phyloP scores from a whole-genome alignment of 35 echinoderm and acorn worm species.

The Heliocidaris erythrogramma region DNA sequence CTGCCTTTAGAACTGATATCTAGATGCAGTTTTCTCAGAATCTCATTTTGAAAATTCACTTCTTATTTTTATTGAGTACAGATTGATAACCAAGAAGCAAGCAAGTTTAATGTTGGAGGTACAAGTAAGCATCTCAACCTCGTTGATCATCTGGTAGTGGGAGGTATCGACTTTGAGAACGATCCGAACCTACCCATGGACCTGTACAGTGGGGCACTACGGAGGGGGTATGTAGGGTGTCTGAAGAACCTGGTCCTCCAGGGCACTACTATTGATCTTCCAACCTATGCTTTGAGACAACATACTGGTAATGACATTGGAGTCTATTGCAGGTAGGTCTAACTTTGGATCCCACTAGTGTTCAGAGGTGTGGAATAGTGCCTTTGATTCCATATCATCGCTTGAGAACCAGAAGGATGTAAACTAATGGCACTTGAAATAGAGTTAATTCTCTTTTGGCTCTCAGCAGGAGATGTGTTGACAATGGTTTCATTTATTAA shows the following conservation, averaged over 20 bases:
- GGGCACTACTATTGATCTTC: slow-evolving; percentile 63
- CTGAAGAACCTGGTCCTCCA: slow-evolving; percentile 81
- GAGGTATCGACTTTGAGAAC: slow-evolving; percentile 67
- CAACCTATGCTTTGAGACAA: slow-evolving; percentile 53
- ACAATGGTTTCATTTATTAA: too few relatives aligned
- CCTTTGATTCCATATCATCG: neutral
- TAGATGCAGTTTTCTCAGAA: neutral
- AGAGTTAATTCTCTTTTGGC: neutral
- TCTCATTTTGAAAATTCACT: neutral
- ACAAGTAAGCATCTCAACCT: slow-evolving; percentile 79
- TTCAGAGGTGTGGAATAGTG: neutral
- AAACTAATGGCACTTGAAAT: neutral
- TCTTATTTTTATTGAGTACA: neutral
- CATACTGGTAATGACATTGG: slow-evolving; percentile 56
- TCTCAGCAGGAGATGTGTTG: neutral
- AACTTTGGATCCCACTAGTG: neutral
- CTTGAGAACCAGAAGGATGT: neutral
- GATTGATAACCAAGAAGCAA: neutral
- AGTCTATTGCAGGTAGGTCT: slow-evolving; percentile 62
- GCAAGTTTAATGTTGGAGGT: slow-evolving; percentile 61
- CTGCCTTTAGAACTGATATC: too few relatives aligned
- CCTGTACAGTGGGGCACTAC: slow-evolving; percentile 67
- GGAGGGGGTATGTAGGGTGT: slow-evolving; percentile 89
- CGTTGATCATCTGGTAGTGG: slow-evolving; percentile 67
- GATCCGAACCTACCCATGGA: slow-evolving; percentile 70